Evolutionary conservation across 2,797 vertebrate genomes (phyloP).

Genomic region (Oryzias sinensis): DNA sequence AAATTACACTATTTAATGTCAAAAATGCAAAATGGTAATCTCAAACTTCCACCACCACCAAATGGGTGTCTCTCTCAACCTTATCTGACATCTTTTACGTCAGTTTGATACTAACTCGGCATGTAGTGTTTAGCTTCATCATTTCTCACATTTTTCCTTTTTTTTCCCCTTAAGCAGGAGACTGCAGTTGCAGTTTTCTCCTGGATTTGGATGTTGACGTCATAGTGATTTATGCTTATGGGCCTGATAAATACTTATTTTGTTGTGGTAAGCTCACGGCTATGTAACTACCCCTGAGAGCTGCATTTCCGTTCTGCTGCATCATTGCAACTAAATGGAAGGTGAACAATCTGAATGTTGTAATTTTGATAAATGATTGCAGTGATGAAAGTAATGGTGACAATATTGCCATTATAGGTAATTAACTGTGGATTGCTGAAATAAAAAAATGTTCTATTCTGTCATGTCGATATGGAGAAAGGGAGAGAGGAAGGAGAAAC

Average conservation of each 20-base stretch:
- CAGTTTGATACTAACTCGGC: too few species aligned
- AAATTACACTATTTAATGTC: too few species aligned
- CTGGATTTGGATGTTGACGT: slow-evolving; percentile 21
- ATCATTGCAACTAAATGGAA: slow-evolving; percentile 8
- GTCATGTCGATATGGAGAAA: slow-evolving; percentile 3
- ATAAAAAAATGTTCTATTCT: slow-evolving; percentile 4
- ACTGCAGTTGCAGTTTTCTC: neutral
- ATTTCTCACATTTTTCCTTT: neutral
- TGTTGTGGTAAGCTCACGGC: slow-evolving; percentile 1
- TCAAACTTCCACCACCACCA: too few species aligned
- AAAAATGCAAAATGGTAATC: too few species aligned
- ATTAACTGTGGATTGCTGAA: neutral
- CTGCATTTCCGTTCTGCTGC: slow-evolving; percentile 3
- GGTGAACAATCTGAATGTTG: neutral
- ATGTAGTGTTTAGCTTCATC: neutral
- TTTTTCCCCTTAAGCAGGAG: neutral
- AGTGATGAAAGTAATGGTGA: neutral
- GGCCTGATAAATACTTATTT: slow-evolving; percentile 36
- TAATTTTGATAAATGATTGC: neutral
- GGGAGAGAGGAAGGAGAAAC: neutral
- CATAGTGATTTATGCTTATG: slow-evolving; percentile 26
- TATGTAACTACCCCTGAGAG: slow-evolving; percentile 16
- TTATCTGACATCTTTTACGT: too few species aligned
- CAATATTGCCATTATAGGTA: slow-evolving; percentile 3
- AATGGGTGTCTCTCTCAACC: too few species aligned